phyloP scores from a whole-genome alignment of 2,113 vertebrate species.

The Prunella himalayana region DNA sequence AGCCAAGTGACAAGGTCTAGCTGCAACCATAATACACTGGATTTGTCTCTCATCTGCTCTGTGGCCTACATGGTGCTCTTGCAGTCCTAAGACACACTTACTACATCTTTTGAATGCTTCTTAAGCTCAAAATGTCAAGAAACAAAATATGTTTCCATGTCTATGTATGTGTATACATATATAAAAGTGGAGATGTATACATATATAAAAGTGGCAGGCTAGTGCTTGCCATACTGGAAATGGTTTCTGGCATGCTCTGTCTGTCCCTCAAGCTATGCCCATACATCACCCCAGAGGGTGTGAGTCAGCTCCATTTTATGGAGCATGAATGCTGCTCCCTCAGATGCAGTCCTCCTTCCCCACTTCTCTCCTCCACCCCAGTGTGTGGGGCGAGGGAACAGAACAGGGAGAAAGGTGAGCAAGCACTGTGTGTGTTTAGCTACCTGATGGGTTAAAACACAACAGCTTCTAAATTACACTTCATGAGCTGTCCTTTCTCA shows the following conservation, averaged over 20 bases:
- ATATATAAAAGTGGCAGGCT: neutral
- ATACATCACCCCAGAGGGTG: neutral
- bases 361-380: neutral
- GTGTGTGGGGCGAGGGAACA: fast-evolving
- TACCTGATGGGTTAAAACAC: neutral
- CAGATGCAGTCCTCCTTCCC: neutral
- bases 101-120: neutral
- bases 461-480: neutral
- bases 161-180: neutral
- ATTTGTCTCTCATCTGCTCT: neutral
- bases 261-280: neutral
- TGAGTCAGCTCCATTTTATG: neutral
- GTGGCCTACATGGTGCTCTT: neutral
- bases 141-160: neutral
- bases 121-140: neutral
- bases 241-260: neutral
- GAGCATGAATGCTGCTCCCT: neutral
- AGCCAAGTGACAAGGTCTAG: neutral
- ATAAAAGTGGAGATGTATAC: neutral
- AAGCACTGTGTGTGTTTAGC: neutral
- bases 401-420: neutral
- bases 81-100: neutral
- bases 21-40: neutral
- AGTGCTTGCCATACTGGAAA: neutral
- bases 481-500: neutral